A percentile compares a stretch with the other conserved stretches of the same genome.
Conservation (phyloP, 1,140 invertebrate genomes). For the Zaprionus taronus region DNA sequence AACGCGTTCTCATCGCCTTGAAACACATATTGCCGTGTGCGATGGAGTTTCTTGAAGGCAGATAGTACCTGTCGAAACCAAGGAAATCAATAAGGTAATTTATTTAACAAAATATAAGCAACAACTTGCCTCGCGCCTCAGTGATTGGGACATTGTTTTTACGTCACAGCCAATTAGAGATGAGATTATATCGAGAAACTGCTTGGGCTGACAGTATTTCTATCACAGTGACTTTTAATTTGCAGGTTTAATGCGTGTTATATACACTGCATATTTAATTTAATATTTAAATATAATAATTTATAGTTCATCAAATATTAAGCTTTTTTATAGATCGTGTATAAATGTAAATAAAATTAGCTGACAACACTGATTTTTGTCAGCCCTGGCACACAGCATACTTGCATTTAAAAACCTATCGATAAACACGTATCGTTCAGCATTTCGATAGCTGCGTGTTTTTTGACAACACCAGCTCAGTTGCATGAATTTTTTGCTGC, state of each 20-base stretch:
- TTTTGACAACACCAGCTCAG: conserved; percentile 45
- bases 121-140: conserved; percentile 61
- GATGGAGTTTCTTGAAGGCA: conserved; percentile 78
- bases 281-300: neutral
- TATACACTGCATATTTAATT: neutral
- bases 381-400: conserved; percentile 1
- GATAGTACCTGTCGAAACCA: conserved; percentile 57
- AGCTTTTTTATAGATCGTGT: neutral
- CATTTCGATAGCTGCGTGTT: conserved; percentile 32
- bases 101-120: neutral
- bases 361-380: neutral
- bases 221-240: neutral
- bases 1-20: conserved; percentile 66
- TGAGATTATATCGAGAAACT: neutral
- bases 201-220: neutral
- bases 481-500: conserved; percentile 41
- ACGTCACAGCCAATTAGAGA: conserved; percentile 17
- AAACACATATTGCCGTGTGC: conserved; percentile 72
- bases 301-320: neutral
- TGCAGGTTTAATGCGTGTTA: neutral
- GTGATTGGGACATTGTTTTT: conserved; percentile 65
- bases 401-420: conserved; percentile 9
- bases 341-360: neutral
- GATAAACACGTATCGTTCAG: conserved; percentile 2
- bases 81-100: neutral